Evolutionary conservation across 2,113 vertebrate genomes (phyloP), one percentile per base, ranked within the genome.

Genomic region (Zosterops pallidus): DNA sequence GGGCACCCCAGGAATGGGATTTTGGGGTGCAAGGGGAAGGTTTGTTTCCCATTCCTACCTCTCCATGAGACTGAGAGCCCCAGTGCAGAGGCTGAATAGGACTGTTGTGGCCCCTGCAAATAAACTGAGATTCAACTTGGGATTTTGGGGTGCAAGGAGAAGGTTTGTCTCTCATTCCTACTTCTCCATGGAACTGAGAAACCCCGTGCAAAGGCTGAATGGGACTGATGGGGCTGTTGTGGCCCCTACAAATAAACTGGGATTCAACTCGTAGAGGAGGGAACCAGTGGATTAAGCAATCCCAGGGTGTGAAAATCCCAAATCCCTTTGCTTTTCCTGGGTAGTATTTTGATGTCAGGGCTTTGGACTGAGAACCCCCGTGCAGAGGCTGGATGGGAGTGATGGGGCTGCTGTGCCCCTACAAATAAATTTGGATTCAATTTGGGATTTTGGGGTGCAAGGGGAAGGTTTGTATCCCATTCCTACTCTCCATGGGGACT

Each of bases 151-250:
- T 23, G 42, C 22, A 22, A 33, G 28, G 21, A 16, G 33, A 42
- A 50, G 24, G 23, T 55, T 67, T 33, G 23, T 24, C 16, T 68
- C 18, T 3, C 0, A 1, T 5, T 28, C 59, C 19, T 55, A 11
- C 11, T 11, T 11, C 31, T 4, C 1, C 0, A 0, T 1, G 21
- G 53, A 14, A 39, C n/a, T 19, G 44, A 49, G 31, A 17, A 10
- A 41, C 71, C 20, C 46, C 15, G 25, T 0, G 22, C 31, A 74
- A 63, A 42, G 41, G 14, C 31, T 67, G 46, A 26, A 12, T 28
- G 59, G 69, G 29, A 16, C 35, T 39, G 9, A 11, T 39, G 39
- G 39, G 39, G 39, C 39, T 35, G 28, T 11, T 29, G n/a, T 49
- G 23, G 39, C 4, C 57, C 26, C 37, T 46, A 5, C 35, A 64